Conservation (phyloP, 2,113 vertebrate genomes). For the Pollimyrus isidori region DNA sequence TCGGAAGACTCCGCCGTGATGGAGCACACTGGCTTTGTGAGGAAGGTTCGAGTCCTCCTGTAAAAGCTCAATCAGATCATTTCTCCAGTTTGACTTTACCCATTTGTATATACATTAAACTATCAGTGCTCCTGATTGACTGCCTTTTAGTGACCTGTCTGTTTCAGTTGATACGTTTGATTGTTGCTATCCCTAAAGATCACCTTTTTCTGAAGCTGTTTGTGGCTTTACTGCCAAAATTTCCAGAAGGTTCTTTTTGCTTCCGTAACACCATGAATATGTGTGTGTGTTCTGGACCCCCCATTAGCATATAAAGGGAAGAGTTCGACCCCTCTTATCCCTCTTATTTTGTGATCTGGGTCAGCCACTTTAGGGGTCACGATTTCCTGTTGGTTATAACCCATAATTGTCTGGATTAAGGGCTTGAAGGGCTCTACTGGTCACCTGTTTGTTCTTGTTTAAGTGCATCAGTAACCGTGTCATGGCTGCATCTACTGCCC, state of each 20-base stretch:
- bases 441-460: not conserved
- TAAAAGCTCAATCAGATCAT: not conserved
- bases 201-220: not conserved
- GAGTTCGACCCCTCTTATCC: not conserved
- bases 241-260: not conserved
- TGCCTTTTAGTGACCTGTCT: not conserved
- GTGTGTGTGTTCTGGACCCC: not conserved
- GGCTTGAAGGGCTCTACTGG: constrained; percentile 26
- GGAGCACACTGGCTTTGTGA: not conserved
- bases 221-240: not conserved
- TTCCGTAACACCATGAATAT: not conserved
- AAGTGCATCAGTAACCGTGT: not conserved
- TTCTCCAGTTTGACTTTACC: not conserved
- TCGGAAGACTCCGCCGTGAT: not conserved
- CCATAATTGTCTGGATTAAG: constrained; percentile 18
- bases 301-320: constrained; percentile 31
- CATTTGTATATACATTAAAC: not conserved
- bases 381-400: constrained; percentile 32
- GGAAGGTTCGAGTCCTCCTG: not conserved
- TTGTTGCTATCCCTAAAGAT: not conserved
- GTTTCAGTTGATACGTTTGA: not conserved
- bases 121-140: not conserved
- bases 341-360: constrained; percentile 28
- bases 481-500: not conserved
- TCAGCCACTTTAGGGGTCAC: constrained; percentile 26